Evolutionary conservation across 2,797 vertebrate genomes (phyloP).

Genomic region (Eutrigla gurnardus): DNA sequence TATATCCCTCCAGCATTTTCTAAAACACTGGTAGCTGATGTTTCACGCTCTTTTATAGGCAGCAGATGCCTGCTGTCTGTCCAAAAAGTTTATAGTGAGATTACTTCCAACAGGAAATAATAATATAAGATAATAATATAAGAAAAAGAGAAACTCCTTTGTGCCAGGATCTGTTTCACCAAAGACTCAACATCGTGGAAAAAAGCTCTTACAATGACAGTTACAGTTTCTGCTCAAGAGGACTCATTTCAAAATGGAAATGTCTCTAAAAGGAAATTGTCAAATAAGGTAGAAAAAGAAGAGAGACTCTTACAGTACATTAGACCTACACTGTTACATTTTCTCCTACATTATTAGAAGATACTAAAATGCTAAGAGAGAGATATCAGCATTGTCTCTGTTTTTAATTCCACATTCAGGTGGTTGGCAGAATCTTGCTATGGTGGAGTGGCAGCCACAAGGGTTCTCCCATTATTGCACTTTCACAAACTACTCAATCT

Average conservation of each 20-base stretch:
- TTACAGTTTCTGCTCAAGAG: too few species aligned
- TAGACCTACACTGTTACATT: slow-evolving; percentile 16
- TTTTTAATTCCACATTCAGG: slow-evolving; percentile 39
- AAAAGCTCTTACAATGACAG: slow-evolving; percentile 60
- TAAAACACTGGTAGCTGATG: slow-evolving; percentile 1
- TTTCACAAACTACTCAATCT: slow-evolving; percentile 58
- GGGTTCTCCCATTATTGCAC: slow-evolving; percentile 41
- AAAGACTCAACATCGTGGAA: slow-evolving; percentile 66
- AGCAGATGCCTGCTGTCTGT: slow-evolving; percentile 24
- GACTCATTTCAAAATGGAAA: slow-evolving; percentile 79
- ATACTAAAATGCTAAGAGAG: slow-evolving; percentile 47
- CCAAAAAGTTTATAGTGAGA: slow-evolving; percentile 23
- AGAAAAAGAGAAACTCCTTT: slow-evolving; percentile 36
- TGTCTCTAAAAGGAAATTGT: slow-evolving; percentile 59
- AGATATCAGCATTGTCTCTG: slow-evolving; percentile 39
- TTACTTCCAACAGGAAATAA: slow-evolving; percentile 29
- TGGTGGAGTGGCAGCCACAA: slow-evolving; percentile 33
- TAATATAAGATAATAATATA: slow-evolving; percentile 21
- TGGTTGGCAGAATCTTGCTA: slow-evolving; percentile 24
- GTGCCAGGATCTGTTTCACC: slow-evolving; percentile 60
- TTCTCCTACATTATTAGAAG: slow-evolving; percentile 29
- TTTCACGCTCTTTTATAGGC: slow-evolving; percentile 29
- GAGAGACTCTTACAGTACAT: slow-evolving; percentile 12
- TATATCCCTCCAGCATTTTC: slow-evolving; percentile 16
- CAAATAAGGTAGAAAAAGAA: slow-evolving; percentile 48